These are phyloP conservation scores for Metalampra italica DNA, from an alignment of 2,888 invertebrate genomes.

Conservation along the genomic window DNA sequence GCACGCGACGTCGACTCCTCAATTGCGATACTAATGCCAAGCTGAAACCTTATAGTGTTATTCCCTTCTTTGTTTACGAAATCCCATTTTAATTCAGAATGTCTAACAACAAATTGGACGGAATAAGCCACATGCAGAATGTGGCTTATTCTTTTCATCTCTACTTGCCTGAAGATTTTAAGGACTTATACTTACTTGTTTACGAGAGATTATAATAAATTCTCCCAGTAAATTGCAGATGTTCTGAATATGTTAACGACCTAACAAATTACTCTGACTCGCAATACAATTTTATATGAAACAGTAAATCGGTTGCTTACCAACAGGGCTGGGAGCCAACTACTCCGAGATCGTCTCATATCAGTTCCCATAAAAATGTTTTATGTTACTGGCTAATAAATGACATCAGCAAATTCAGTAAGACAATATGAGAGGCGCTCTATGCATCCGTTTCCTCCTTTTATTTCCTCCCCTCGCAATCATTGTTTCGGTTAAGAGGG, in stretches of 20 bases:
- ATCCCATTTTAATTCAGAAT: background rate
- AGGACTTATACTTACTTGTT: no score
- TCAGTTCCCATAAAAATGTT: slow-evolving; percentile 75
- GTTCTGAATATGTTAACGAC: slow-evolving; percentile 27
- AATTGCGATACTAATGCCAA: slow-evolving; percentile 30
- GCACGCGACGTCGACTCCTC: slow-evolving; percentile 53
- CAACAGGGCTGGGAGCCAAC: slow-evolving; percentile 48
- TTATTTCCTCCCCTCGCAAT: slow-evolving; percentile 63
- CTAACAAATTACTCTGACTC: slow-evolving; percentile 31
- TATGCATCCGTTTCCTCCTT: slow-evolving; percentile 65
- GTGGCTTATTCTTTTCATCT: background rate
- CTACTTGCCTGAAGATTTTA: background rate
- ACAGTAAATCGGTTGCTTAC: slow-evolving; percentile 67
- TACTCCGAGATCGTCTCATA: slow-evolving; percentile 59
- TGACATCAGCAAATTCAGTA: slow-evolving; percentile 77
- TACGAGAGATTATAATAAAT: slow-evolving; percentile 7
- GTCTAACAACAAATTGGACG: background rate
- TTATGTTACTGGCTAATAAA: slow-evolving; percentile 78
- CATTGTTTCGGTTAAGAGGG: slow-evolving; percentile 67
- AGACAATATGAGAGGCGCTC: slow-evolving; percentile 72
- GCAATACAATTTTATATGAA: slow-evolving; percentile 66
- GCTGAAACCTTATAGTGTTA: slow-evolving; percentile 49
- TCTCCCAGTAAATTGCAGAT: slow-evolving; percentile 15
- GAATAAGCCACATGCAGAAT: background rate
- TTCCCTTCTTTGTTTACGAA: slow-evolving; percentile 34